Evolutionary conservation across 2,113 vertebrate species (phyloP).

Genomic region (Cephalopholis sonnerati): DNA sequence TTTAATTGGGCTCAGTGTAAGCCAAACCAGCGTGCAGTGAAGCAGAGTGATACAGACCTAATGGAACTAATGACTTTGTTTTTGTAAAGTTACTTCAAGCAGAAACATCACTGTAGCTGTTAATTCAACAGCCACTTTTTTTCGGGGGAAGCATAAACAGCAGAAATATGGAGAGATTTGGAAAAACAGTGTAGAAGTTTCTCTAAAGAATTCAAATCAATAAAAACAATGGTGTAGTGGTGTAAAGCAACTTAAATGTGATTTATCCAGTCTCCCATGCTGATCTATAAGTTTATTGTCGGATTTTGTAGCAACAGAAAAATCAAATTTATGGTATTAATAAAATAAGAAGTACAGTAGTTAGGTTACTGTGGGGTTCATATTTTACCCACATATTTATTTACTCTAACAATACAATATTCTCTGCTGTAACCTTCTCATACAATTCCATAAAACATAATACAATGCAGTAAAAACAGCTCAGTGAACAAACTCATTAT

Average conservation of each 20-base stretch:
- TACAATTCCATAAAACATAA: neutral
- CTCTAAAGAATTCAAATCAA: neutral
- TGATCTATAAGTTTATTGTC: neutral
- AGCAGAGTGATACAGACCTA: slow-evolving; percentile 43
- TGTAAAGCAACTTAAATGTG: neutral
- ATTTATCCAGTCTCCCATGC: neutral
- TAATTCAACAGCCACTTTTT: neutral
- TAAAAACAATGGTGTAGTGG: neutral
- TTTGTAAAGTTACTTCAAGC: slow-evolving; percentile 25
- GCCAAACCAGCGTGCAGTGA: slow-evolving; percentile 5
- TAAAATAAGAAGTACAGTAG: neutral
- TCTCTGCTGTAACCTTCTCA: neutral
- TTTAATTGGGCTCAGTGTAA: slow-evolving; percentile 38
- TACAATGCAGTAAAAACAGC: neutral
- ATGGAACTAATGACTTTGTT: slow-evolving; percentile 69
- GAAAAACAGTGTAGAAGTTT: neutral
- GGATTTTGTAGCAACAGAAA: neutral
- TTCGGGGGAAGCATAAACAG: neutral
- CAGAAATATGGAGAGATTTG: neutral
- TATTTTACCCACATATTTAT: neutral
- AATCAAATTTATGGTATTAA: neutral
- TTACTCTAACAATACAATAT: neutral
- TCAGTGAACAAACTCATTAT: slow-evolving; percentile 8
- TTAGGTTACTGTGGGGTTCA: neutral
- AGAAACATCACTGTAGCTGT: slow-evolving; percentile 28